Evolutionary conservation across 2,888 invertebrate genomes (phyloP).

Genomic region (Spisula subtruncata): DNA sequence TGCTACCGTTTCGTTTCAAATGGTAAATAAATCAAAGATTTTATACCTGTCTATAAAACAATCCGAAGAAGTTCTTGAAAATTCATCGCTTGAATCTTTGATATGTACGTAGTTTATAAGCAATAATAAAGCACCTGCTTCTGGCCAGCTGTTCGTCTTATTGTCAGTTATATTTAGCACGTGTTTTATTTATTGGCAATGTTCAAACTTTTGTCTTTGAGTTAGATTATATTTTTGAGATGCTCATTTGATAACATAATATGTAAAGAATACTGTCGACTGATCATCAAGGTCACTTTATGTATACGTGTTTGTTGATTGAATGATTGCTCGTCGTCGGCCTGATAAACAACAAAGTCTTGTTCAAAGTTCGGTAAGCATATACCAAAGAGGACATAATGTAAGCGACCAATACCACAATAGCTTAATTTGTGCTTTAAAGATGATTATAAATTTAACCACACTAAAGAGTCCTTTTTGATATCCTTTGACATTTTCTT

Average conservation of each 20-base stretch:
- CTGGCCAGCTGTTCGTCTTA: not conserved
- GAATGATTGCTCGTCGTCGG: too few species aligned
- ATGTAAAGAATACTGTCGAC: too few species aligned
- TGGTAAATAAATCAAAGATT: not conserved
- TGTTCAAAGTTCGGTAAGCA: too few species aligned
- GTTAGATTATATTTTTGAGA: not conserved
- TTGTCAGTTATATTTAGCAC: not conserved
- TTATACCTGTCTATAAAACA: slow-evolving; percentile 1
- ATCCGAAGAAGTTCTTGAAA: not conserved
- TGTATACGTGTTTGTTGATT: too few species aligned
- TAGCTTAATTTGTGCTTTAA: too few species aligned
- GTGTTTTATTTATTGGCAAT: not conserved
- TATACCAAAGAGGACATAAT: too few species aligned
- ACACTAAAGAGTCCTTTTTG: too few species aligned
- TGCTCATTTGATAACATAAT: not conserved
- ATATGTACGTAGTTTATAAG: not conserved
- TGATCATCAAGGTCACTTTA: too few species aligned
- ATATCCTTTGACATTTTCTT: too few species aligned
- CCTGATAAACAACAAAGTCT: too few species aligned
- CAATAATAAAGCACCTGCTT: not conserved
- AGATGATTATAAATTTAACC: too few species aligned
- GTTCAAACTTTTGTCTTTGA: not conserved
- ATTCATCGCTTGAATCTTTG: slow-evolving; percentile 9
- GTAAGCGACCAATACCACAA: too few species aligned
- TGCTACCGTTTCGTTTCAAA: not conserved